These are phyloP conservation scores for Corvus moneduloides DNA, from an alignment of 2,113 vertebrate species.

Conservation along the genomic window DNA sequence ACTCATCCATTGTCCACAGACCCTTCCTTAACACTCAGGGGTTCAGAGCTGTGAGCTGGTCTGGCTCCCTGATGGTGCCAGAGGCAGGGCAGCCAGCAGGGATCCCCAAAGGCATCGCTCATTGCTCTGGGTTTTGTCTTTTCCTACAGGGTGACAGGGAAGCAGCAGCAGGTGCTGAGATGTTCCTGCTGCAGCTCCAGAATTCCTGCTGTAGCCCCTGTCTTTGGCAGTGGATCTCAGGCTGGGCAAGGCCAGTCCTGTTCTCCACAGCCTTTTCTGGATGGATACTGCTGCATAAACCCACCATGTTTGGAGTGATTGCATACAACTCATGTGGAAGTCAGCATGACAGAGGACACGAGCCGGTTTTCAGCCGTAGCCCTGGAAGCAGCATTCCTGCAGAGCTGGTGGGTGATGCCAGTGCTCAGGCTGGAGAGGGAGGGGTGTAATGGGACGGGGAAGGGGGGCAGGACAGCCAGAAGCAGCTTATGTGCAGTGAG, in stretches of 20 bases:
- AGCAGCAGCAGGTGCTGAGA: not conserved
- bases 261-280: not conserved
- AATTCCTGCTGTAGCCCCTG: not conserved
- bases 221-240: not conserved
- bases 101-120: not conserved
- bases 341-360: not conserved
- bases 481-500: fast-evolving
- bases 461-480: too few species aligned
- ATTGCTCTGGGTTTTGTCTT: not conserved
- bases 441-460: fast-evolving
- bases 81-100: not conserved
- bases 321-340: fast-evolving
- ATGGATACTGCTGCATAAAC: not conserved
- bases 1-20: not conserved
- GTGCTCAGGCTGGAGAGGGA: not conserved
- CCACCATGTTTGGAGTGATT: fast-evolving
- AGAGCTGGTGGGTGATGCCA: not conserved
- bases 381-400: not conserved
- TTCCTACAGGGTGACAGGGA: not conserved
- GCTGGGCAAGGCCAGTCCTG: not conserved
- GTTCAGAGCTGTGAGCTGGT: not conserved
- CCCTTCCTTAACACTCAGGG: fast-evolving
- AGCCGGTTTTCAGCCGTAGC: fast-evolving
- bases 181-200: not conserved
- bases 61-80: not conserved